Base-by-base conservation (phyloP, 2,797 vertebrate genomes). In the Anabas testudineus region DNA sequence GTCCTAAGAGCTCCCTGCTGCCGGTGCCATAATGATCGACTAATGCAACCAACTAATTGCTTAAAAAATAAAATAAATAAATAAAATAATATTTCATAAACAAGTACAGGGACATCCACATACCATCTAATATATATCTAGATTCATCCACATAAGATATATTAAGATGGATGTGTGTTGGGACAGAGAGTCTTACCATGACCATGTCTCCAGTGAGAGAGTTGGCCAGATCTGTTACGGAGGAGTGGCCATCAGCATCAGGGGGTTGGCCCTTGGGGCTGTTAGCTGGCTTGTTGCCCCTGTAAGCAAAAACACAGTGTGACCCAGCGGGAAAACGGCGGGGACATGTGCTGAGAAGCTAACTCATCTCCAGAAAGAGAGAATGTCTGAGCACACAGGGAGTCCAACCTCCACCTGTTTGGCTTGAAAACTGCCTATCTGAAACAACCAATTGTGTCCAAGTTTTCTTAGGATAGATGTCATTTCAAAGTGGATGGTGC, bases 131-230 rank as follows among this genome's bases (percentile, higher is more conserved):
- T 8, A n/a, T 2, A 22, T 3, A 21, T 26, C 1, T 5, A 30
- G 39, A 52, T 22, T 67, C 9, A 47, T 16, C 32, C 4, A 36
- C 10, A 37, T n/a, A n/a, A 15, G 30, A 19, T 36, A 62, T 30
- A 51, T 18, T 18, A 4, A 10, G 28, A 43, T 28, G 5, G 48
- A 57, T 24, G 48, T 18, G 39, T 60, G 54, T 22, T 55, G 15
- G 53, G 24, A 49, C 14, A 39, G 22, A 52, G 12, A 18, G 26
- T 93, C 97, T 24, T 95, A 99, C 97, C 98, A 99, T 99, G 57
- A 99, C 95, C 98, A 99, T 99, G 93, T 99, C 98, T 60, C 97
- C 98, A 75, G 98, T 99, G 83, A 99, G 94, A 32, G 98, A 99
- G 93, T 99, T 99, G 86, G 96, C 97, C 66, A 99, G 94, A 90